Conservation (phyloP, 37 sponge, comb jelly and placozoan genomes). For the Halisarca cf. caerulea region DNA sequence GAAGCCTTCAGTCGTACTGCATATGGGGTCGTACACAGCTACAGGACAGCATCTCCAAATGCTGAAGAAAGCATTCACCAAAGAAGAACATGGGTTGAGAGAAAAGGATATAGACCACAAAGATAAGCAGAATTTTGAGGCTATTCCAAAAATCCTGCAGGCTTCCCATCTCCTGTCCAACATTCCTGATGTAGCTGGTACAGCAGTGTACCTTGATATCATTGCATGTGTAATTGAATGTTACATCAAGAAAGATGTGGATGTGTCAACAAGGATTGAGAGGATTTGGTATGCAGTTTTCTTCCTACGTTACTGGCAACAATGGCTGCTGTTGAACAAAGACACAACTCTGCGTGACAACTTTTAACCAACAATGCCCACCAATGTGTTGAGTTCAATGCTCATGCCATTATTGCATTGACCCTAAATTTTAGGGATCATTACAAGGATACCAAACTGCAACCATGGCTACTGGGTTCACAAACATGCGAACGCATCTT, state of each 20-base stretch:
- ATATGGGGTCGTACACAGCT: constrained; percentile 20
- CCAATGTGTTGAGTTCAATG: constrained; percentile 29
- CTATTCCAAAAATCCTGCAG: constrained; percentile 11
- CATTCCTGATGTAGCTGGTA: constrained; percentile 27
- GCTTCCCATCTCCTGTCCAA: background rate
- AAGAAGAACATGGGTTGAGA: constrained; percentile 36
- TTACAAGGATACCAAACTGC: background rate
- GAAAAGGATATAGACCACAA: constrained; percentile 27
- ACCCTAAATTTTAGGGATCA: background rate
- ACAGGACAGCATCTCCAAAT: constrained; percentile 2
- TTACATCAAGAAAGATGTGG: constrained; percentile 9
- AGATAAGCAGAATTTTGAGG: constrained; percentile 45
- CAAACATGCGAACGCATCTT: constrained; percentile 27
- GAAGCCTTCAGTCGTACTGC: constrained; percentile 26
- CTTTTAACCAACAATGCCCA: constrained; percentile 19
- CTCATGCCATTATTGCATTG: constrained; percentile 1
- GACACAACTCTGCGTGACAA: constrained; percentile 3
- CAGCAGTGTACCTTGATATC: constrained; percentile 4
- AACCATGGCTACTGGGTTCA: constrained; percentile 43
- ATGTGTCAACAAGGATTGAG: background rate
- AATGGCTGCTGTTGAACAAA: background rate
- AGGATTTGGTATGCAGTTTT: constrained; percentile 37
- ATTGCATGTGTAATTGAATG: constrained; percentile 20
- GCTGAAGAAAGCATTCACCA: background rate
- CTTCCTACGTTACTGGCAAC: constrained; percentile 39